Evolutionary conservation across 2,113 vertebrate genomes (phyloP).

Genomic region (Toxotes jaculatrix): DNA sequence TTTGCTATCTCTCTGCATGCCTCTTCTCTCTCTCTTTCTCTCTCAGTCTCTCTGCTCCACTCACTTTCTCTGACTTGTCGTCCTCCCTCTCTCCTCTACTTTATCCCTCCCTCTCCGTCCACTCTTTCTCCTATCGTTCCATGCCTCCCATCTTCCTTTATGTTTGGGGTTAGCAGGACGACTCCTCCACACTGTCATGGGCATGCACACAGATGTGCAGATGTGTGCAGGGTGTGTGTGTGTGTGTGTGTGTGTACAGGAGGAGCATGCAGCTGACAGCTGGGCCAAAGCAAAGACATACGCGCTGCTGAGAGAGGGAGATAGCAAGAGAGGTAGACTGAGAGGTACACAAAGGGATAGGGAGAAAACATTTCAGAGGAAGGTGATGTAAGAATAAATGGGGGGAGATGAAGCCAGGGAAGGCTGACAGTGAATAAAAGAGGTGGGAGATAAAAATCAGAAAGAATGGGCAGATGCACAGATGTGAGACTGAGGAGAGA

Average conservation of each 20-base stretch:
- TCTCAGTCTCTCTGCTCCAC: constrained; percentile 14
- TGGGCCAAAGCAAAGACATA: constrained; percentile 81
- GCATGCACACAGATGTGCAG: constrained; percentile 86
- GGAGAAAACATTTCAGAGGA: constrained; percentile 42
- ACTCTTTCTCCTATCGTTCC: constrained; percentile 74
- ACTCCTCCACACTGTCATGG: constrained; percentile 87
- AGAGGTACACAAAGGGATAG: constrained; percentile 59
- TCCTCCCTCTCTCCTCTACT: constrained; percentile 61
- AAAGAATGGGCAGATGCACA: constrained; percentile 42
- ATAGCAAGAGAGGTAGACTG: constrained; percentile 57
- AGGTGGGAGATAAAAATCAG: constrained; percentile 54
- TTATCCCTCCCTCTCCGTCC: constrained; percentile 67
- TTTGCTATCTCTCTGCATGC: constrained; percentile 64
- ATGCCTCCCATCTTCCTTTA: constrained; percentile 85
- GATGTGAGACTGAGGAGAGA: constrained; percentile 41
- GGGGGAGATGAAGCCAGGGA: constrained; percentile 43
- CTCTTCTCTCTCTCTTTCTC: constrained; percentile 31
- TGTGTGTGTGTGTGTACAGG: constrained; percentile 72
- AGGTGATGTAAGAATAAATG: constrained; percentile 61
- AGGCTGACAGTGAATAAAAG: constrained; percentile 40
- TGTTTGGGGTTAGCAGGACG: constrained; percentile 83
- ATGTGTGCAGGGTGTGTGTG: constrained; percentile 62
- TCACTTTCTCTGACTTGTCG: constrained; percentile 48
- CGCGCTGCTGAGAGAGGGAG: constrained; percentile 72
- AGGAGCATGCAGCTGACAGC: constrained; percentile 83